Evolutionary conservation across 2,113 vertebrate species (phyloP), one percentile per base, ranked within the genome.

Genomic region (Dasyprocta punctata): DNA sequence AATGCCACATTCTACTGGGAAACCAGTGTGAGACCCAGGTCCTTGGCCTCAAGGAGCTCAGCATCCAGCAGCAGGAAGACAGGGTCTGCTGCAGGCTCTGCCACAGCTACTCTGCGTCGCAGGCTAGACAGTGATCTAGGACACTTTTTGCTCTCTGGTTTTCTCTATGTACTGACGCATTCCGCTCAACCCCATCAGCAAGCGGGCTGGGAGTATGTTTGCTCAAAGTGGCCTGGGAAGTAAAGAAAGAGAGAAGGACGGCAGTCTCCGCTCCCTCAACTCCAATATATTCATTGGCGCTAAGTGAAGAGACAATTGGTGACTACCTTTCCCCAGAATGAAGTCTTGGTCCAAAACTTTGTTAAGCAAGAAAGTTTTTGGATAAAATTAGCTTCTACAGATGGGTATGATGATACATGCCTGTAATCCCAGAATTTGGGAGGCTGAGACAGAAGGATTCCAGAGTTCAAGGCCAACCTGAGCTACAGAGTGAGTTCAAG

Each of bases 331-430:
- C 88, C 60, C n/a, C 38, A 38, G 60, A 71, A 82, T n/a, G 14
- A 94, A 92, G 78, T 82, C 65, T 65, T 56, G 47, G 36, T 89
- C 58, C 24, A 54, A 56, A 19, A 44, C 44, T 54, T 54, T 22
- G 1, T 82, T 56, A 26, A 12, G 47, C 41, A 60, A 28, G 61
- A 61, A 85, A 63, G 28, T 71, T 86, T 88, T 58, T 30, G 41
- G 38, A 65, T 47, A 95, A 97, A 95, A 93, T 83, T 78, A 44
- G 22, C 86, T 88, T 95, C 75, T 92, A 93, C 78, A 67, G 90
- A 26, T 77, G 26, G 73, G 13, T 49, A 1, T 78, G 28, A 28
- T 17, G 6, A 33, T 49, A 7, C 26, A 78, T 33, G 14, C 13
- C 44, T 28, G 12, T 44, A 75, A 47, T 44, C 73, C 41, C 73